Base-by-base conservation (phyloP, 37 sponge, comb jelly and placozoan genomes). In the Corticium candelabrum region DNA sequence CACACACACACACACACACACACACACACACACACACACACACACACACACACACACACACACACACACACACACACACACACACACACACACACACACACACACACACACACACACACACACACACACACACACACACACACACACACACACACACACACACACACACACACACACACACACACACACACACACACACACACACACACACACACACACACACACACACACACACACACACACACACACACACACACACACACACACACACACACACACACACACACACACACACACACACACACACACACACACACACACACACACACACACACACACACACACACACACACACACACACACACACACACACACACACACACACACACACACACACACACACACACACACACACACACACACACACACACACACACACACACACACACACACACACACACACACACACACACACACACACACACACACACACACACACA, bases 221-320 rank as follows among this genome's bases (percentile, higher is more conserved):
- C 67, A 50, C 56, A 77, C 78, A 77, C 77, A 77, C 78, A 41
- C 78, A 77, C 67, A 77, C 67, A 77, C 78, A 1, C 30, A 41
- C n/a, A 38, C 2, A 37, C 43, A 38, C 40, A 5, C 40, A 3
- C 30, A 3, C 31, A 3, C 77, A 56, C 40, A 68, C 40, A 79
- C 38, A 77, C 43, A 80, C 62, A 76, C 76, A 35, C 37, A 0
- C 78, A 76, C 67, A 69, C 74, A 57, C 76, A 37, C 77, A 76
- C 80, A 85, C 43, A 36, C 1, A 2, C 69, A 75, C 81, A 41
- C 82, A 77, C 86, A 78, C 86, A 81, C 79, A 76, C 62, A 68
- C 82, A 77, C 82, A 80, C 84, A 67, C 80, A 67, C 76, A 71
- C 80, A 86, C 69, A 82, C 76, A 82, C 79, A 78, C 83, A 41